phyloP scores from a whole-genome alignment of 53 echinoderm and acorn worm species.

The Patiria pectinifera region DNA sequence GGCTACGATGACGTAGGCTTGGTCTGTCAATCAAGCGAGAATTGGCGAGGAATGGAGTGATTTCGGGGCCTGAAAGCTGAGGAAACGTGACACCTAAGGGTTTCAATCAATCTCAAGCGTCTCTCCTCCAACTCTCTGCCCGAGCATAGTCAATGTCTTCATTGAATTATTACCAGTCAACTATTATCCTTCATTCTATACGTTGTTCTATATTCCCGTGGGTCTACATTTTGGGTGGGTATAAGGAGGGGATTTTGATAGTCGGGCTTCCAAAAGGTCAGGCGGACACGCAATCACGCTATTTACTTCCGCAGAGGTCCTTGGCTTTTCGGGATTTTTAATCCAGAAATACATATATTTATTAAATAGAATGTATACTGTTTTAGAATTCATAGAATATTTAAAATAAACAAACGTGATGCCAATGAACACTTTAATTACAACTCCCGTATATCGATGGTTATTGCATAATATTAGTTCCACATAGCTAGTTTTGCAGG shows the following conservation, averaged over 20 bases:
- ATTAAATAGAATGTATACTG: too few species aligned
- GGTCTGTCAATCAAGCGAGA: conserved; percentile 47
- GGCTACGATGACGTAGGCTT: conserved; percentile 29
- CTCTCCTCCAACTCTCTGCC: neutral
- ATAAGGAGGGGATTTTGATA: neutral
- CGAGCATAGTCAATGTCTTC: conserved; percentile 16
- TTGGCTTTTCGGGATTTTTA: too few species aligned
- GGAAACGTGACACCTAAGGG: conserved; percentile 53
- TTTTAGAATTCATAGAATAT: too few species aligned
- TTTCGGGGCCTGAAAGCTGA: conserved; percentile 28
- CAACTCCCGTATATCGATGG: too few species aligned
- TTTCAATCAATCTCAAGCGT: conserved; percentile 56
- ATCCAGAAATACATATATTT: too few species aligned
- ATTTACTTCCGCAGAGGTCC: too few species aligned
- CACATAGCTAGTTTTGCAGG: too few species aligned
- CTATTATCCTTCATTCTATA: conserved; percentile 8
- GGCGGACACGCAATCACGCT: neutral
- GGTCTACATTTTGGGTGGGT: neutral
- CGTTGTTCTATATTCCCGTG: neutral
- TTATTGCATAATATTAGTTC: too few species aligned
- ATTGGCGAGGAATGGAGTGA: conserved; percentile 36
- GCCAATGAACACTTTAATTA: too few species aligned
- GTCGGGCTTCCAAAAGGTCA: too few species aligned
- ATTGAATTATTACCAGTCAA: conserved; percentile 33
- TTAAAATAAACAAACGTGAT: too few species aligned